Evolutionary conservation across 2,113 vertebrate genomes (phyloP).

Genomic region (Catharus minimus): DNA sequence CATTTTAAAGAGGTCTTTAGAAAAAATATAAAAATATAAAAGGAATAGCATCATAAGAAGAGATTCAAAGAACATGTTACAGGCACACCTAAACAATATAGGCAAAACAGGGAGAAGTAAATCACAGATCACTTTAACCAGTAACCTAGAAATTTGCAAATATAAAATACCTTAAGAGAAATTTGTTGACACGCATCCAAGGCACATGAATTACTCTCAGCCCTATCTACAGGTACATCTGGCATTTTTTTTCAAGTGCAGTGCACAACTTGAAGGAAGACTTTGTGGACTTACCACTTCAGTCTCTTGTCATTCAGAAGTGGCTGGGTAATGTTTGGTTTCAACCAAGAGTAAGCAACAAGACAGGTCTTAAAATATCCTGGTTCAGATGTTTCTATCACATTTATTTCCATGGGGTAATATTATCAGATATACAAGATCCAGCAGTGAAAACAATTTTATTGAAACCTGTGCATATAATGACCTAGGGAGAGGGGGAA

Average conservation of each 20-base stretch:
- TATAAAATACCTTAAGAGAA: neutral
- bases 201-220: neutral
- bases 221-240: neutral
- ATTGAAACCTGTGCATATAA: neutral
- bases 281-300: neutral
- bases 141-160: neutral
- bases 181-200: neutral
- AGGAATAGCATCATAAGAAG: neutral
- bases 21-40: neutral
- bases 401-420: neutral
- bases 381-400: neutral
- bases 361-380: neutral
- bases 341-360: neutral
- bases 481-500: fast-evolving
- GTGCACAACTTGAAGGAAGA: neutral
- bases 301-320: neutral
- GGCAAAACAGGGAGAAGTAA: neutral
- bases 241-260: neutral
- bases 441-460: neutral
- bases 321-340: neutral
- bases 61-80: neutral
- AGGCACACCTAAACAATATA: neutral
- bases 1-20: neutral
- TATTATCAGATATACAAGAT: neutral
- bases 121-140: neutral